Conservation (phyloP, 2,888 invertebrate genomes). For the Sericinus montela region DNA sequence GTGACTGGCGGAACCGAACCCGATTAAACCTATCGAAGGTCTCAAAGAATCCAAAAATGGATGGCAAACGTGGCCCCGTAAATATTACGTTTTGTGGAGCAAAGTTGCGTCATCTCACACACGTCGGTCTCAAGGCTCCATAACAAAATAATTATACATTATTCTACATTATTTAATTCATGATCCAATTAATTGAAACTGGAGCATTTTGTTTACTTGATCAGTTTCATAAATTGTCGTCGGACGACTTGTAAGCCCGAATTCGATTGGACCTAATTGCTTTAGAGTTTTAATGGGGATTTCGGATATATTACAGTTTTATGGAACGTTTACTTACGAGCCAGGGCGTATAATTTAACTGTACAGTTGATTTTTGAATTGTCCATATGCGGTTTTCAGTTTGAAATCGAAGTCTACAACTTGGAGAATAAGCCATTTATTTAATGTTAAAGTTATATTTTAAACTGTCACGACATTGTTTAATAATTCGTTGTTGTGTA, state of each 20-base stretch:
- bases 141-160: constrained; percentile 34
- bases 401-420: not conserved
- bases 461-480: no score
- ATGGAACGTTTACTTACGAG: not conserved
- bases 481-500: no score
- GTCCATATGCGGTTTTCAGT: not conserved
- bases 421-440: no score
- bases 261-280: constrained; percentile 8
- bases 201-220: constrained; percentile 29
- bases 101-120: constrained; percentile 33
- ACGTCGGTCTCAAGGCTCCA: constrained; percentile 29
- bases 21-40: constrained; percentile 51
- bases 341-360: not conserved
- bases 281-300: constrained; percentile 1
- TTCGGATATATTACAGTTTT: not conserved
- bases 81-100: constrained; percentile 34
- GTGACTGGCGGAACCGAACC: constrained; percentile 64
- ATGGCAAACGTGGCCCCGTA: constrained; percentile 40
- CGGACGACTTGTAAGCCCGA: constrained; percentile 1
- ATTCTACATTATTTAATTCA: constrained; percentile 30
- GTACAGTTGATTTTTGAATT: not conserved
- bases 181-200: constrained; percentile 38
- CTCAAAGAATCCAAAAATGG: constrained; percentile 63
- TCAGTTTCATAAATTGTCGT: constrained; percentile 16
- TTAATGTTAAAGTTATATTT: no score